These are phyloP conservation scores for Lordiphosa stackelbergi DNA, from an alignment of 1,140 invertebrate genomes.

Conservation along the genomic window DNA sequence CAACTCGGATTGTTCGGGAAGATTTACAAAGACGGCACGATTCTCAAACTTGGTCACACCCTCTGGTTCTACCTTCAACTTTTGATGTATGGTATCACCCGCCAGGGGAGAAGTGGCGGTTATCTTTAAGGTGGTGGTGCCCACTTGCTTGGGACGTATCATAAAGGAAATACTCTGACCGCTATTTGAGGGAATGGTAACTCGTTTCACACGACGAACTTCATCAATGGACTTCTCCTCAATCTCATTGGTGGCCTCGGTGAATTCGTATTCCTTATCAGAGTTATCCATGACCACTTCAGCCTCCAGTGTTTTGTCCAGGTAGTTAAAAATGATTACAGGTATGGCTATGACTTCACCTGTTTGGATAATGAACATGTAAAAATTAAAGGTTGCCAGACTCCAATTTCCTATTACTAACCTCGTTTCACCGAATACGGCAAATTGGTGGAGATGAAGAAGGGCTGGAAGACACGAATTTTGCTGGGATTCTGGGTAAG, in stretches of 20 bases:
- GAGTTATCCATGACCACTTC: constrained; percentile 91
- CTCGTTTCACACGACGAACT: constrained; percentile 81
- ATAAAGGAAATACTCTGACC: constrained; percentile 88
- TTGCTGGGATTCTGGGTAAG: constrained; percentile 85
- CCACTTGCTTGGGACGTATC: constrained; percentile 86
- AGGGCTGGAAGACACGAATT: constrained; percentile 91
- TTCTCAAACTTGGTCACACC: constrained; percentile 88
- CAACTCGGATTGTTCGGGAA: constrained; percentile 78
- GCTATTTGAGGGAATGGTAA: constrained; percentile 83
- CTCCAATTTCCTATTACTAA: constrained; percentile 6
- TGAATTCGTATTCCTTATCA: constrained; percentile 89
- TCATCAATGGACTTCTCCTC: constrained; percentile 79
- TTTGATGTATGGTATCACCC: constrained; percentile 85
- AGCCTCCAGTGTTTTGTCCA: constrained; percentile 84
- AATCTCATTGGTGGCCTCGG: constrained; percentile 79
- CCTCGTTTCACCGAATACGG: constrained; percentile 92
- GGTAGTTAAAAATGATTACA: constrained; percentile 73
- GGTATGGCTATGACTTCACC: constrained; percentile 72
- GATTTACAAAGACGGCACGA: constrained; percentile 86
- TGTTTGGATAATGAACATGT: background rate
- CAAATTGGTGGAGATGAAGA: constrained; percentile 88
- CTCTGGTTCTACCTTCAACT: constrained; percentile 87
- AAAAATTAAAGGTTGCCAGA: too few relatives aligned
- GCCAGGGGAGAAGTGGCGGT: constrained; percentile 83
- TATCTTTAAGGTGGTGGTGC: constrained; percentile 86